Percentiles rank a stretch among this genome's conserved stretches.
These are phyloP conservation scores for Cephus cinctus DNA, from an alignment of 1,140 invertebrate genomes.

Conservation along the genomic window DNA sequence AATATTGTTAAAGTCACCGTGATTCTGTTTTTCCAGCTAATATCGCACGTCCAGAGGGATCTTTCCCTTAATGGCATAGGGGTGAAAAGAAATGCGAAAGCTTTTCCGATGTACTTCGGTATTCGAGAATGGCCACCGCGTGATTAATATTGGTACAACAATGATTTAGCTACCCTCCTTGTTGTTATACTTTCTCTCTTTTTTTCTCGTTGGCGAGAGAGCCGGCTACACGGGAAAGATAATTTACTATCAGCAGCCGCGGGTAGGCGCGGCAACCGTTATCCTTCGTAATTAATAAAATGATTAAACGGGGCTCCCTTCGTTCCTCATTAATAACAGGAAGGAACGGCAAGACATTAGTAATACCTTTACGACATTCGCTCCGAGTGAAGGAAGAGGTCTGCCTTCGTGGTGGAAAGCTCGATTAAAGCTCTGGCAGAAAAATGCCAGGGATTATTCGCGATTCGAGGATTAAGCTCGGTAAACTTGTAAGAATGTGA, in stretches of 20 bases:
- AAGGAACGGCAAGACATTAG: neutral
- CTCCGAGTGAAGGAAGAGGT: neutral
- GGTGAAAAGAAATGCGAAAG: neutral
- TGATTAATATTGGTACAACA: neutral
- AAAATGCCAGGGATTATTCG: too few species aligned
- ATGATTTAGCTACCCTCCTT: neutral
- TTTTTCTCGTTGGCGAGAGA: too few species aligned
- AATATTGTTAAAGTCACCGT: too few species aligned
- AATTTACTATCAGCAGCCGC: conserved; percentile 22
- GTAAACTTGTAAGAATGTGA: too few species aligned
- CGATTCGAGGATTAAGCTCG: neutral
- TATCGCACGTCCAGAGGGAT: too few species aligned
- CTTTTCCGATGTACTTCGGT: neutral
- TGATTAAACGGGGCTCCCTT: conserved; percentile 30
- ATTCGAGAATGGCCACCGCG: neutral
- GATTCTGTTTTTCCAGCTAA: too few species aligned
- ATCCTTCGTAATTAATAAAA: conserved; percentile 31
- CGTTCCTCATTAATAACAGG: conserved; percentile 26
- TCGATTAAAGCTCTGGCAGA: too few species aligned
- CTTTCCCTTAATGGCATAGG: too few species aligned
- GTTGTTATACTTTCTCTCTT: neutral
- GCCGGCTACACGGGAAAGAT: conserved; percentile 10
- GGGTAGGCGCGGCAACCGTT: neutral
- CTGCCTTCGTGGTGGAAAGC: neutral
- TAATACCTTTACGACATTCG: neutral